Conservation (phyloP, 2,888 invertebrate species). For the Slavum lentiscoides region DNA sequence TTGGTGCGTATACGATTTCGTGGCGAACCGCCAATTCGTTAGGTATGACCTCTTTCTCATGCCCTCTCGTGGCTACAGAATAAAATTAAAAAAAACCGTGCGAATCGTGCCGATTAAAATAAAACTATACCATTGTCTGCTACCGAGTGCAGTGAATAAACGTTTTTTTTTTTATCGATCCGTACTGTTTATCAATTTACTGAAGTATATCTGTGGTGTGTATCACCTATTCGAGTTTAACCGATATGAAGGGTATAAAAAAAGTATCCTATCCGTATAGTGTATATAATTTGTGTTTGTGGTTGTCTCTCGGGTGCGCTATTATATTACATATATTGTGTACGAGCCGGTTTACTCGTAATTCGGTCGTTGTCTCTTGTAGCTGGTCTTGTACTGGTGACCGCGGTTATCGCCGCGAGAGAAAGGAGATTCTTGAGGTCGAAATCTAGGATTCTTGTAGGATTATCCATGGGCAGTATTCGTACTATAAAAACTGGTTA, state of each 20-base stretch:
- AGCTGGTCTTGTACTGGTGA: conserved; percentile 1
- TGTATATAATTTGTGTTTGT: not conserved
- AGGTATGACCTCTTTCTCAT: conserved; percentile 51
- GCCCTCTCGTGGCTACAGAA: conserved; percentile 5
- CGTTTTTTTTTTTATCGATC: conserved; percentile 22
- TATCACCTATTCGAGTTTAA: not conserved
- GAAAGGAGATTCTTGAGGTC: conserved; percentile 33
- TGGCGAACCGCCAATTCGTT: conserved; percentile 37
- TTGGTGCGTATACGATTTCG: conserved; percentile 29
- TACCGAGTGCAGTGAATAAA: not conserved
- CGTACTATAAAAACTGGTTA: conserved; percentile 32
- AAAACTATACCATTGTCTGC: conserved; percentile 37
- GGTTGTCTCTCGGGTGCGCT: not conserved
- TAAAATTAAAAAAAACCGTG: conserved; percentile 31
- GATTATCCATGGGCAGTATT: conserved; percentile 27
- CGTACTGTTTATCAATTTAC: conserved; percentile 5
- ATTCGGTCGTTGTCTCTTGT: not conserved
- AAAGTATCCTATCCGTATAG: no score
- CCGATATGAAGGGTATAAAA: not conserved
- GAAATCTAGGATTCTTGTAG: conserved; percentile 23
- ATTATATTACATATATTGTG: not conserved
- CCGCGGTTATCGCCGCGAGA: not conserved
- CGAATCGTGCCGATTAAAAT: conserved; percentile 49
- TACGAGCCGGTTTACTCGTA: not conserved
- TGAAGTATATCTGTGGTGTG: not conserved